phyloP scores from a whole-genome alignment of 2,797 vertebrate genomes.

The Gymnothorax reevesii region DNA sequence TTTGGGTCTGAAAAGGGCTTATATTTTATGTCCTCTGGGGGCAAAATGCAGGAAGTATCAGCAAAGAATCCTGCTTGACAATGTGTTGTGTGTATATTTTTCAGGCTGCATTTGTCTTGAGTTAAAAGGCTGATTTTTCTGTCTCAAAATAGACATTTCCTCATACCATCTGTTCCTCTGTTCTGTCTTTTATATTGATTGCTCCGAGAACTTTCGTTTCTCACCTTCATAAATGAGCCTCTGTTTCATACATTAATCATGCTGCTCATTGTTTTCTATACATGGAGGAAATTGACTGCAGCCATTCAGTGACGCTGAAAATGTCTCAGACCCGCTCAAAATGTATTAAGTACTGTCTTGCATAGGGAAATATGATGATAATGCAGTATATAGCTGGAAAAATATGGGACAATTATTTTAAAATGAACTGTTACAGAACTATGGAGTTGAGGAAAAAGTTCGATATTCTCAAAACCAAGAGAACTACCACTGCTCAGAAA shows the following conservation, averaged over 20 bases:
- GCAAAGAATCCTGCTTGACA: not conserved
- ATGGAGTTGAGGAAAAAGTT: not conserved
- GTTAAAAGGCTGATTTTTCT: slow-evolving; percentile 3
- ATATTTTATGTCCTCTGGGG: not conserved
- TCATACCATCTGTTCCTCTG: slow-evolving; percentile 22
- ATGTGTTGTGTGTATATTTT: not conserved
- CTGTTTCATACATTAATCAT: slow-evolving; percentile 8
- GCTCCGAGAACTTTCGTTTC: slow-evolving; percentile 7
- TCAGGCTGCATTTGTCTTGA: not conserved
- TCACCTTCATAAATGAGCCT: slow-evolving; percentile 18
- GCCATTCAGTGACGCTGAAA: not conserved
- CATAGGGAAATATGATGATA: not conserved
- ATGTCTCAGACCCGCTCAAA: not conserved
- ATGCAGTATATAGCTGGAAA: not conserved
- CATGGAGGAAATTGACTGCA: not conserved
- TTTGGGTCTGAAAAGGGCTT: not conserved
- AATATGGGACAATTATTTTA: not conserved
- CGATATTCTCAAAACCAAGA: not conserved
- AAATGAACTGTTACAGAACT: not conserved
- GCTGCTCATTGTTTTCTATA: slow-evolving; percentile 6
- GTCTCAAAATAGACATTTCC: slow-evolving; percentile 26
- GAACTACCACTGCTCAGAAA: not conserved
- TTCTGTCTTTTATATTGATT: not conserved
- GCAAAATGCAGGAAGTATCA: not conserved
- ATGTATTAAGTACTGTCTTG: not conserved